A percentile compares a stretch with the other conserved stretches of the same genome.
phyloP scores from a whole-genome alignment of 2,797 vertebrate genomes.

The Miopithecus talapoin region DNA sequence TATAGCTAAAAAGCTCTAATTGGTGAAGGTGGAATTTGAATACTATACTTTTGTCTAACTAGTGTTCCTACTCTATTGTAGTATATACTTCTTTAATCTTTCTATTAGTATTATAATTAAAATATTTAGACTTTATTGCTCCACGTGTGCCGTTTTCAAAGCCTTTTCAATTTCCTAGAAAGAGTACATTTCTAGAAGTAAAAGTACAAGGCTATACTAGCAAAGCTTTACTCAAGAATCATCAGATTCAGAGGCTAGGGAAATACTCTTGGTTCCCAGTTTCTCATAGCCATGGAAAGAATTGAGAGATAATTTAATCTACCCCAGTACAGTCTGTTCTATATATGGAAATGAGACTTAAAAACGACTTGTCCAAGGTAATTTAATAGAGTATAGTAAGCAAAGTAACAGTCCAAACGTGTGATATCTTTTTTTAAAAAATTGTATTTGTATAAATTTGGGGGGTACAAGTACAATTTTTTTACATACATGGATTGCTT shows the following conservation, averaged over 20 bases:
- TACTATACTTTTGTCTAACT: not conserved
- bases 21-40: conserved; percentile 24
- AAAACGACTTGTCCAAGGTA: not conserved
- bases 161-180: not conserved
- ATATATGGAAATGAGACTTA: not conserved
- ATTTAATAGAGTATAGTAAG: not conserved
- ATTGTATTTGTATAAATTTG: not conserved
- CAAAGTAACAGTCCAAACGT: not conserved
- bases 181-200: not conserved
- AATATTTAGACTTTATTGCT: conserved; percentile 31
- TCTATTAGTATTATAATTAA: not conserved
- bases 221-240: not conserved
- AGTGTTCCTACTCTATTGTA: not conserved
- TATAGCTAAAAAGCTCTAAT: not conserved
- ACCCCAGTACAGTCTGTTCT: not conserved
- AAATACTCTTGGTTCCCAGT: not conserved
- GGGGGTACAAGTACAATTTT: not conserved
- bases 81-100: not conserved
- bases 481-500: not conserved
- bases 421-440: not conserved
- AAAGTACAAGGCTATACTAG: not conserved
- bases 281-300: not conserved
- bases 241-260: not conserved
- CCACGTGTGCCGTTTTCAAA: not conserved
- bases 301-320: not conserved